These are phyloP conservation scores for Ennomos erosarius DNA, from an alignment of 2,888 invertebrate species.

Conservation along the genomic window DNA sequence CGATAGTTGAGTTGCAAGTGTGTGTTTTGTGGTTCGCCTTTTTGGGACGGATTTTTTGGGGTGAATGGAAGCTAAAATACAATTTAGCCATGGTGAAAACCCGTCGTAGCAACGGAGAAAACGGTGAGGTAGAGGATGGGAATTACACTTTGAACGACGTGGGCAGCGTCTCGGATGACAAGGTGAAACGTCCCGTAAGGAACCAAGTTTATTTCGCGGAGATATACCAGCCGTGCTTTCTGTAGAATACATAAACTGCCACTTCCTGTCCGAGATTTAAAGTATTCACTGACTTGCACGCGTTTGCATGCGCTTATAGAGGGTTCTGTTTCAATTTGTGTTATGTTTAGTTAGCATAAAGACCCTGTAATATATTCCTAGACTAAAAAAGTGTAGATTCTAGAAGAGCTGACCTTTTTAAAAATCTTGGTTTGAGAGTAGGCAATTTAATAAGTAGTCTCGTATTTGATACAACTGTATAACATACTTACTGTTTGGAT, in stretches of 20 bases:
- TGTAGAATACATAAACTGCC: slow-evolving; percentile 52
- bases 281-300: slow-evolving; percentile 55
- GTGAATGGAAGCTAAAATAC: slow-evolving; percentile 68
- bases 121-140: slow-evolving; percentile 80
- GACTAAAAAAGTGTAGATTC: too few relatives aligned
- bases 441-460: too few relatives aligned
- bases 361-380: too few relatives aligned
- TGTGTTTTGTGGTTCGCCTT: slow-evolving; percentile 58
- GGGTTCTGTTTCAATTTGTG: slow-evolving; percentile 3
- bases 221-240: slow-evolving; percentile 58
- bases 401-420: too few relatives aligned
- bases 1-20: slow-evolving; percentile 57
- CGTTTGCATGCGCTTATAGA: slow-evolving; percentile 69
- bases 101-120: slow-evolving; percentile 83
- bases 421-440: too few relatives aligned
- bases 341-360: too few relatives aligned
- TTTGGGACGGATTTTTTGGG: slow-evolving; percentile 64
- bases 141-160: slow-evolving; percentile 78
- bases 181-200: slow-evolving; percentile 72
- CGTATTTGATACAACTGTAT: too few relatives aligned
- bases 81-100: slow-evolving; percentile 82
- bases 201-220: slow-evolving; percentile 54
- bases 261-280: slow-evolving; percentile 70
- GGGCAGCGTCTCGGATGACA: slow-evolving; percentile 80
- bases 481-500: too few relatives aligned